phyloP scores from a whole-genome alignment of 2,797 vertebrate genomes.

The Sciurus carolinensis region DNA sequence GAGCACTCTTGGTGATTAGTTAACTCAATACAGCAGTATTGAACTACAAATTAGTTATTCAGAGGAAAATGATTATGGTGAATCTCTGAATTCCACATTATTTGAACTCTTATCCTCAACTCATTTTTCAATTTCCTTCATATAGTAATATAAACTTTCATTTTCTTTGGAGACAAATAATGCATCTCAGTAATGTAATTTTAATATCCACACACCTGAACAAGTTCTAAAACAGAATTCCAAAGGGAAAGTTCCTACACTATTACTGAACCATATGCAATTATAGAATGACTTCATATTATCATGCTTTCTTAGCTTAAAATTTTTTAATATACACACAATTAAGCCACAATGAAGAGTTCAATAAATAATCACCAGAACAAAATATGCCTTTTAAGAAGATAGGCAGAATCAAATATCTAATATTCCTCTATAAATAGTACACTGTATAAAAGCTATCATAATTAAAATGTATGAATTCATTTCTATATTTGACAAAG shows the following conservation, averaged over 20 bases:
- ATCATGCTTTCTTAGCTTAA: constrained; percentile 53
- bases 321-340: constrained; percentile 70
- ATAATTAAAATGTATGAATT: constrained; percentile 59
- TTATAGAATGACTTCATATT: constrained; percentile 67
- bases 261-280: constrained; percentile 58
- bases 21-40: constrained; percentile 55
- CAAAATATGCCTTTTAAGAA: constrained; percentile 61
- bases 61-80: constrained; percentile 68
- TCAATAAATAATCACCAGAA: constrained; percentile 57
- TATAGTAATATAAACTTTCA: constrained; percentile 71
- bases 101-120: constrained; percentile 71
- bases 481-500: constrained; percentile 51
- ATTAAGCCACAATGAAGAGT: constrained; percentile 67
- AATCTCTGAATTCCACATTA: constrained; percentile 77
- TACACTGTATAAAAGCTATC: constrained; percentile 6
- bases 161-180: constrained; percentile 77
- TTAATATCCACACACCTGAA: constrained; percentile 82
- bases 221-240: constrained; percentile 69
- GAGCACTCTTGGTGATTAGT: constrained; percentile 63
- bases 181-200: constrained; percentile 77
- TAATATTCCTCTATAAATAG: constrained; percentile 50
- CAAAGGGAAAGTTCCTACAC: constrained; percentile 66
- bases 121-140: constrained; percentile 78
- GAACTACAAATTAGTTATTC: constrained; percentile 77
- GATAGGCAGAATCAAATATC: constrained; percentile 27